These are phyloP conservation scores for Talpa occidentalis DNA, from an alignment of 2,113 vertebrate genomes.

Conservation along the genomic window DNA sequence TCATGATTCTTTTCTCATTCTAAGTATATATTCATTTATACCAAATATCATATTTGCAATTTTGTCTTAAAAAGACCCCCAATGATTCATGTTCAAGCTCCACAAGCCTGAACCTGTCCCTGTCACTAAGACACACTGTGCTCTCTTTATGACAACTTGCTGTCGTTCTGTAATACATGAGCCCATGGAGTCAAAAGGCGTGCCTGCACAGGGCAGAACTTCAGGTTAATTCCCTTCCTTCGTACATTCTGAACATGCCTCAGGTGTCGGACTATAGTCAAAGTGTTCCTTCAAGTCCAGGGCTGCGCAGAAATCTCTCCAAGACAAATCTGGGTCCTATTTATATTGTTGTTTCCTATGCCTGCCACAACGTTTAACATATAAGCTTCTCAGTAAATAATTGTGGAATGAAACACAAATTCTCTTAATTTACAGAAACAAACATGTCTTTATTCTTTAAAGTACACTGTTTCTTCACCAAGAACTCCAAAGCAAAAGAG, in stretches of 20 bases:
- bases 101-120: not conserved
- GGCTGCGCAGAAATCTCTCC: not conserved
- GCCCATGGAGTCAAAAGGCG: accelerated
- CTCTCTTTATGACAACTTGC: not conserved
- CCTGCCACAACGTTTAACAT: not conserved
- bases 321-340: not conserved
- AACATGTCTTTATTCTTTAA: not conserved
- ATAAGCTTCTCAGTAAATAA: not conserved
- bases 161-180: not conserved
- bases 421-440: not conserved
- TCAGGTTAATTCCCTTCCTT: not conserved
- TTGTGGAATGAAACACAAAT: not conserved
- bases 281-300: too few relatives aligned
- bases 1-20: not conserved
- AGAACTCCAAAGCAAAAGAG: constrained; percentile 48
- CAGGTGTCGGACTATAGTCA: accelerated
- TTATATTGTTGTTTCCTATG: not conserved
- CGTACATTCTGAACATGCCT: not conserved
- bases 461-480: not conserved
- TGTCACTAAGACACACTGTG: not conserved
- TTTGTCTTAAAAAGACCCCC: not conserved
- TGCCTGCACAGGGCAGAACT: not conserved
- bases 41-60: not conserved
- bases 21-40: not conserved
- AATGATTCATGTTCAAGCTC: not conserved